Evolutionary conservation across 1,140 invertebrate genomes (phyloP).

Genomic region (Laupala kohalensis): DNA sequence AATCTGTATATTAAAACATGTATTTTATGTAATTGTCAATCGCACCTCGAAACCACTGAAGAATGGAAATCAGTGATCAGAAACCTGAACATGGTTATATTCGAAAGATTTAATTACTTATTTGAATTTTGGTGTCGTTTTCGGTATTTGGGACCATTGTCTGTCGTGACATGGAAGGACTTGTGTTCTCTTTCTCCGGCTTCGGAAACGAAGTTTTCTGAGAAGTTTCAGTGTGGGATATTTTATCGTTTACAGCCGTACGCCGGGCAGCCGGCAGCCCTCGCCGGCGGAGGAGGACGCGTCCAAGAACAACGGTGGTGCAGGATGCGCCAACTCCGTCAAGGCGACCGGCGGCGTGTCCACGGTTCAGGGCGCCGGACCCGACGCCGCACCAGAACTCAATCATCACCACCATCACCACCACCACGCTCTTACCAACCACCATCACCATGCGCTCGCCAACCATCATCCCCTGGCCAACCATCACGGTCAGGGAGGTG

Average conservation of each 20-base stretch:
- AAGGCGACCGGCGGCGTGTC: slow-evolving; percentile 21
- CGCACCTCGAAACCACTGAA: too few species aligned
- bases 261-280: slow-evolving; percentile 77
- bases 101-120: too few species aligned
- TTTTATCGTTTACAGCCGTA: slow-evolving; percentile 55
- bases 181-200: background rate
- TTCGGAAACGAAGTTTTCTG: background rate
- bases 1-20: too few species aligned
- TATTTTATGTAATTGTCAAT: too few species aligned
- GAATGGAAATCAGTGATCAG: too few species aligned
- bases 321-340: slow-evolving; percentile 32
- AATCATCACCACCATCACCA: slow-evolving; percentile 32
- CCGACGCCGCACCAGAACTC: slow-evolving; percentile 35
- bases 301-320: slow-evolving; percentile 37
- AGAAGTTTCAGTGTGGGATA: too few species aligned
- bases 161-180: background rate
- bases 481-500: slow-evolving; percentile 1
- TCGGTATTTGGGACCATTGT: background rate
- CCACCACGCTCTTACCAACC: slow-evolving; percentile 24
- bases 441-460: slow-evolving; percentile 9
- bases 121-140: too few species aligned
- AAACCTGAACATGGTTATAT: too few species aligned
- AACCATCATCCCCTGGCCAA: slow-evolving; percentile 1
- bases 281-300: slow-evolving; percentile 77
- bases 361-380: background rate